These are phyloP conservation scores for Norana najaformis DNA, from an alignment of 2,888 invertebrate species.

Conservation along the genomic window DNA sequence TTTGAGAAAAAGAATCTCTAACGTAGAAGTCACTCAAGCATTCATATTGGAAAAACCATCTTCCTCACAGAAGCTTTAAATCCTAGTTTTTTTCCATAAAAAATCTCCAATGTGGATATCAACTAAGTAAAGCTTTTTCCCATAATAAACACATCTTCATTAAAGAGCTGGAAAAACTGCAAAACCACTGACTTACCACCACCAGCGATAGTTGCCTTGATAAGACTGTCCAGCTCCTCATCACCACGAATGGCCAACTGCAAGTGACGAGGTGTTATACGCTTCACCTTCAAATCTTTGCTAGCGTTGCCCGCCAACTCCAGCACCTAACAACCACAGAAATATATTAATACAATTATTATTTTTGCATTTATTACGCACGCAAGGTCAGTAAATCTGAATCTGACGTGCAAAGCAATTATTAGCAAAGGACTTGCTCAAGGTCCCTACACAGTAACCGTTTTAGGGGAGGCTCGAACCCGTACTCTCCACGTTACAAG, in stretches of 20 bases:
- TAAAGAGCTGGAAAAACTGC: not conserved
- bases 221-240: slow-evolving; percentile 97
- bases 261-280: slow-evolving; percentile 98
- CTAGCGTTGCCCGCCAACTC: slow-evolving; percentile 99
- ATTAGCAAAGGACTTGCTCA: too few relatives aligned
- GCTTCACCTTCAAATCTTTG: slow-evolving; percentile 99
- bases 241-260: slow-evolving; percentile 99
- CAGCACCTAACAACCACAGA: slow-evolving; percentile 74
- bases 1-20: not conserved
- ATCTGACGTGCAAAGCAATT: too few relatives aligned
- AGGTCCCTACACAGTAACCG: too few relatives aligned
- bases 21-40: not conserved
- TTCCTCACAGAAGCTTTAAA: not conserved
- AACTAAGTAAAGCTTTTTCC: too few relatives aligned
- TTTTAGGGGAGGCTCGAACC: too few relatives aligned
- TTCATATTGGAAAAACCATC: too few relatives aligned
- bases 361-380: not conserved
- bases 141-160: too few relatives aligned
- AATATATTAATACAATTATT: not conserved
- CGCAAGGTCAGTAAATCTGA: too few relatives aligned
- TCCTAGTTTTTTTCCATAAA: too few relatives aligned
- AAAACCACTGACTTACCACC: slow-evolving; percentile 74
- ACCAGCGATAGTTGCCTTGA: slow-evolving; percentile 99
- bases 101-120: not conserved
- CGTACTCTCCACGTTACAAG: too few relatives aligned